phyloP scores from a whole-genome alignment of 2,888 invertebrate genomes.

The Hipparchia sbordonii region DNA sequence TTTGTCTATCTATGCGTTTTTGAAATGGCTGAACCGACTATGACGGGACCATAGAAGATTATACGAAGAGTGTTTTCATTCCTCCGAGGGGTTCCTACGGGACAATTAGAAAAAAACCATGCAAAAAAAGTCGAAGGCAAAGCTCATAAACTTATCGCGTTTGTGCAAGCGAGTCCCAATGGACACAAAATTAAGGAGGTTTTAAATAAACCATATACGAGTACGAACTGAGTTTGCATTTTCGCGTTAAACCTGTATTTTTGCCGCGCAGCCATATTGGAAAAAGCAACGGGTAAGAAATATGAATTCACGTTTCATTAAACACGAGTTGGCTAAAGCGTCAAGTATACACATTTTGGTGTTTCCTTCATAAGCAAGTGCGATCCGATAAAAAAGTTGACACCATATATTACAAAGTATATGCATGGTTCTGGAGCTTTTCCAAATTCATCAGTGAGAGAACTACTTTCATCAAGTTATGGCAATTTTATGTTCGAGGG shows the following conservation, averaged over 20 bases:
- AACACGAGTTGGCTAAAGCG: conserved; percentile 32
- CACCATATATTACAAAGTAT: conserved; percentile 18
- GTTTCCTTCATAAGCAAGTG: conserved; percentile 25
- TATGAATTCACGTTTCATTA: conserved; percentile 34
- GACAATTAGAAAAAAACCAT: too few relatives aligned
- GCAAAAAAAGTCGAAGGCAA: background rate
- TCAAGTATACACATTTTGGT: conserved; percentile 29
- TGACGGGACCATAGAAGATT: too few relatives aligned
- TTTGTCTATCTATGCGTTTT: too few relatives aligned
- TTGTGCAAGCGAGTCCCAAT: conserved; percentile 11
- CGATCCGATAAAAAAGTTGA: conserved; percentile 23
- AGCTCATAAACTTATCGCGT: background rate
- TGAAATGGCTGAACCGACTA: too few relatives aligned
- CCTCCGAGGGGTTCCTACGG: too few relatives aligned
- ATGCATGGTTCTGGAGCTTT: conserved; percentile 21
- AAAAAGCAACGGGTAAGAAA: conserved; percentile 30
- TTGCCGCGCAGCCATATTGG: conserved; percentile 27
- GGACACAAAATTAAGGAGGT: conserved; percentile 16
- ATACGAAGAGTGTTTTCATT: too few relatives aligned
- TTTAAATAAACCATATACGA: conserved; percentile 15
- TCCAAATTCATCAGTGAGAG: conserved; percentile 19
- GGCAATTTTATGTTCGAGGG: background rate
- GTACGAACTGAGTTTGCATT: conserved; percentile 19
- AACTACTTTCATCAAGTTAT: conserved; percentile 21
- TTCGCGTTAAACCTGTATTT: conserved; percentile 18